phyloP scores from a whole-genome alignment of 2,888 invertebrate genomes.

The Nowickia ferox region DNA sequence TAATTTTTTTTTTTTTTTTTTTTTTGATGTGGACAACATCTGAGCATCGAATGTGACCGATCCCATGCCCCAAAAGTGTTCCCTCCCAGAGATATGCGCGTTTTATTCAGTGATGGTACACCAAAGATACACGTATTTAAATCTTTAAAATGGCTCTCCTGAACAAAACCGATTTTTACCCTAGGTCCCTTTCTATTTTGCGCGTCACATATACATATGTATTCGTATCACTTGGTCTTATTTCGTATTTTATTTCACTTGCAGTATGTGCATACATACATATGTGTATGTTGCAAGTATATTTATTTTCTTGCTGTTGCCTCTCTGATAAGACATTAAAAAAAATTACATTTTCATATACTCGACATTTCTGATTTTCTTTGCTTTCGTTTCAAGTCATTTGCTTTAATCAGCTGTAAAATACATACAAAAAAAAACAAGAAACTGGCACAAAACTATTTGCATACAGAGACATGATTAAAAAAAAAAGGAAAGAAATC shows the following conservation, averaged over 20 bases:
- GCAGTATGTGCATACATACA: background rate
- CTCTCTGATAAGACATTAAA: constrained; percentile 16
- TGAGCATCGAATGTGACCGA: too few species aligned
- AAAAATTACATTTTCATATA: background rate
- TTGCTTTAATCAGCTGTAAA: constrained; percentile 65
- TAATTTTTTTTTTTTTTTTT: too few species aligned
- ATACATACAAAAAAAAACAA: background rate
- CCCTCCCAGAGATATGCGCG: too few species aligned
- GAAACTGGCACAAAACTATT: constrained; percentile 60
- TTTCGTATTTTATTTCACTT: constrained; percentile 5
- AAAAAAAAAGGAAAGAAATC: constrained; percentile 16
- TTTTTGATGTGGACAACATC: too few species aligned
- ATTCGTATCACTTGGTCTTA: constrained; percentile 43
- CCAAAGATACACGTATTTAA: too few species aligned
- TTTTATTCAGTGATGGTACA: too few species aligned
- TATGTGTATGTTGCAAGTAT: constrained; percentile 15
- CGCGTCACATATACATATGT: too few species aligned
- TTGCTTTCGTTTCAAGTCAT: constrained; percentile 34
- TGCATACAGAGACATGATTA: constrained; percentile 15
- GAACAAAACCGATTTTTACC: too few species aligned
- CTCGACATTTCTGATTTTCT: background rate
- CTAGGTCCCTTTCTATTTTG: too few species aligned
- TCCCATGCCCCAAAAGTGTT: too few species aligned
- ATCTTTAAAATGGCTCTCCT: too few species aligned
- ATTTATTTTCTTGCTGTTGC: constrained; percentile 26